Evolutionary conservation across 37 sponge, comb jelly and placozoan species (phyloP).

Genomic region (Chondrilla cf. caribensis): DNA sequence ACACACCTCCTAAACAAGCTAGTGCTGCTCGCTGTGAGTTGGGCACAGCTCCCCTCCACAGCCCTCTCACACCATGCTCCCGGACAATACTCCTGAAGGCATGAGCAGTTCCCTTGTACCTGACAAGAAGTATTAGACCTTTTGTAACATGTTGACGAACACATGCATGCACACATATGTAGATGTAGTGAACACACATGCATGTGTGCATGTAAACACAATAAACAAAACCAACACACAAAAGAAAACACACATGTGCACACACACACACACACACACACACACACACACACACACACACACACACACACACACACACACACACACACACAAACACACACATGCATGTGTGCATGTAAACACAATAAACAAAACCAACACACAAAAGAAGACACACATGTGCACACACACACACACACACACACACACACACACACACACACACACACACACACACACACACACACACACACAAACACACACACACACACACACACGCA

Average conservation of each 20-base stretch:
- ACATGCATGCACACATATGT: no score
- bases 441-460: neutral
- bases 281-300: neutral
- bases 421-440: no score
- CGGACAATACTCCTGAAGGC: conserved; percentile 59
- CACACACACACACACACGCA: neutral
- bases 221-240: no score
- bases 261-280: neutral
- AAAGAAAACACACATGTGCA: neutral
- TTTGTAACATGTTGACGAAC: no score
- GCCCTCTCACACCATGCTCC: conserved; percentile 54
- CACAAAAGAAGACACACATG: neutral
- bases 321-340: neutral
- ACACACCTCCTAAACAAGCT: conserved; percentile 80
- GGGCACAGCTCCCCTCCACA: conserved; percentile 89
- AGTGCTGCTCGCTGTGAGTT: conserved; percentile 86
- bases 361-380: neutral
- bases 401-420: no score
- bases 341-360: no score
- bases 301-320: neutral
- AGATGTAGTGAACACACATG: no score
- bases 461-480: neutral
- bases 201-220: no score
- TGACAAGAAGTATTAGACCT: no score
- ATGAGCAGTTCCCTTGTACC: conserved; percentile 63